phyloP scores from a whole-genome alignment of 2,113 vertebrate species.

The Coregonus clupeaformis region DNA sequence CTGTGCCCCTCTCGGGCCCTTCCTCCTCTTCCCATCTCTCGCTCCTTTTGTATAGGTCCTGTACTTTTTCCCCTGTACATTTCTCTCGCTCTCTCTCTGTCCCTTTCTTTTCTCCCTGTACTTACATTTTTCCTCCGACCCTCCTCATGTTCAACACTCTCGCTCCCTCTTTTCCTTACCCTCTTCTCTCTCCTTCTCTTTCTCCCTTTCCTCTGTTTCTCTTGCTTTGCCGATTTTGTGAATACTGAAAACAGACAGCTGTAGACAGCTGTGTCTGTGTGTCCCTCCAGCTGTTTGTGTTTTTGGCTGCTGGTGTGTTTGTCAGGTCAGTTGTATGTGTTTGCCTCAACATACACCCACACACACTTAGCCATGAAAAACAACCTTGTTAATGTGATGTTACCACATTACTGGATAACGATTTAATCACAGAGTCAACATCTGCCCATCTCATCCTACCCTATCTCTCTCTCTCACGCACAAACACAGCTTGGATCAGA shows the following conservation, averaged over 20 bases:
- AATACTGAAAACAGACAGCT: neutral
- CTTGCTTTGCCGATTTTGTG: neutral
- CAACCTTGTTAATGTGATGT: constrained; percentile 32
- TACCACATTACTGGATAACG: constrained; percentile 44
- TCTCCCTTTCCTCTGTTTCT: neutral
- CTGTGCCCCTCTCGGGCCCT: constrained; percentile 23
- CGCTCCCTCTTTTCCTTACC: neutral
- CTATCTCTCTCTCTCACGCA: constrained; percentile 1
- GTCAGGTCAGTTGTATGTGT: constrained; percentile 36
- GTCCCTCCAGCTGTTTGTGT: constrained; percentile 59
- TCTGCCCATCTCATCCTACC: constrained; percentile 41
- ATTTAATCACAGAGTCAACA: constrained; percentile 53
- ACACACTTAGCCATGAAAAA: constrained; percentile 39
- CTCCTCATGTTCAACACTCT: constrained; percentile 16
- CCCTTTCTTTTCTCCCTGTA: constrained; percentile 32
- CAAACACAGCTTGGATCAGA: too few relatives aligned
- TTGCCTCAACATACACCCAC: constrained; percentile 22
- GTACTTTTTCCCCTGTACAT: too few relatives aligned
- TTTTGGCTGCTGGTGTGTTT: constrained; percentile 41
- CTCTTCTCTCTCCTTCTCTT: constrained; percentile 6
- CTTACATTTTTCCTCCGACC: constrained; percentile 5
- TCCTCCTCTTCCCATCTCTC: neutral
- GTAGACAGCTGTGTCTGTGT: constrained; percentile 16
- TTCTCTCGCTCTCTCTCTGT: constrained; percentile 13
- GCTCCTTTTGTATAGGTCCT: too few relatives aligned